phyloP scores from a whole-genome alignment of 2,797 vertebrate genomes.

The Anableps anableps region DNA sequence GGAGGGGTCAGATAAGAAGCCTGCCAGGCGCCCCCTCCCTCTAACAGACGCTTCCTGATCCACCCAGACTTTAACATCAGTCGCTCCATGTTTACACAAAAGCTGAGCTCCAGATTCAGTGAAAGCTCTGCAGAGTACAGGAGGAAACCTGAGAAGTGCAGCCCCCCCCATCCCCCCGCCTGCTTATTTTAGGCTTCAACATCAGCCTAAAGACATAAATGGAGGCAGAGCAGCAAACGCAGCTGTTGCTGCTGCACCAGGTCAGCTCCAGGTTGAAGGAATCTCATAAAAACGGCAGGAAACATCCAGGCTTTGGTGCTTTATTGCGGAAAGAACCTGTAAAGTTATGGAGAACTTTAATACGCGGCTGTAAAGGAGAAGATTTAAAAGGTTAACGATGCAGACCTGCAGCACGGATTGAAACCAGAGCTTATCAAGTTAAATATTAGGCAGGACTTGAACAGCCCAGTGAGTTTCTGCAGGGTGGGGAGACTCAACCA shows the following conservation, averaged over 20 bases:
- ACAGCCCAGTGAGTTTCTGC: constrained; percentile 6
- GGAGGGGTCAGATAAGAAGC: constrained; percentile 29
- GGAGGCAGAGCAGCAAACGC: too few species aligned
- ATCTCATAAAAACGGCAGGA: neutral
- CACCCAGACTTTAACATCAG: too few species aligned
- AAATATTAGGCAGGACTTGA: constrained; percentile 44
- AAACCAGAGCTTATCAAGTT: constrained; percentile 20
- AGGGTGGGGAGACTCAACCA: neutral
- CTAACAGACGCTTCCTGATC: constrained; percentile 1
- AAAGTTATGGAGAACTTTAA: neutral
- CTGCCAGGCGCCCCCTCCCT: neutral
- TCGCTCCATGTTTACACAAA: neutral
- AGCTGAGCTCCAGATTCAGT: constrained; percentile 1
- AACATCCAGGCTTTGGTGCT: neutral
- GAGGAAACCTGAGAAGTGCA: neutral
- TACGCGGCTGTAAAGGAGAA: neutral
- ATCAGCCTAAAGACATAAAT: neutral
- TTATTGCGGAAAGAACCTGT: neutral
- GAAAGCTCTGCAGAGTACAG: neutral
- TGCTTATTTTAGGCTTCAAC: neutral
- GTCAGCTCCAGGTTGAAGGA: neutral
- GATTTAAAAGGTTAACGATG: constrained; percentile 3
- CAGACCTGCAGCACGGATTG: neutral
- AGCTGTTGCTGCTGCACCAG: too few species aligned
- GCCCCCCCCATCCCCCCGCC: neutral